These are phyloP conservation scores for Chionodraco myersi DNA, from an alignment of 2,113 vertebrate genomes.

Conservation along the genomic window DNA sequence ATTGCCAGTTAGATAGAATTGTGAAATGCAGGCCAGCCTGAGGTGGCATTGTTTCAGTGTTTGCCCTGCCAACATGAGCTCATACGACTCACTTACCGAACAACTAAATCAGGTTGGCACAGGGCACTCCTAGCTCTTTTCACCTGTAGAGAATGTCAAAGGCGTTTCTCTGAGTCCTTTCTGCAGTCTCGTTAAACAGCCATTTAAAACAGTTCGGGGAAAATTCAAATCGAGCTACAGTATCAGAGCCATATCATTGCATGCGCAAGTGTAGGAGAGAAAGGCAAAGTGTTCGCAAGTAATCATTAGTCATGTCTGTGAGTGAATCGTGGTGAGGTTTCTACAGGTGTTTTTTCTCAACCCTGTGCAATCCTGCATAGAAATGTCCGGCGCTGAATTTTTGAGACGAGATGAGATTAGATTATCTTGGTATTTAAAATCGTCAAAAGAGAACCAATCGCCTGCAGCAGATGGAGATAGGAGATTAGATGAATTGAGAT, in stretches of 20 bases:
- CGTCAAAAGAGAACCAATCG: background rate
- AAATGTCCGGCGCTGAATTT: background rate
- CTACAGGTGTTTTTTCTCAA: conserved; percentile 13
- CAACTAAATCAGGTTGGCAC: background rate
- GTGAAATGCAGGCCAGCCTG: conserved; percentile 19
- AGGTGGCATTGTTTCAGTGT: background rate
- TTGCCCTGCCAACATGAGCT: background rate
- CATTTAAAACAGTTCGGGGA: background rate
- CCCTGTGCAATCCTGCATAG: background rate
- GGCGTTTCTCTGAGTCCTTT: conserved; percentile 2
- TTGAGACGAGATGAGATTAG: conserved; percentile 35
- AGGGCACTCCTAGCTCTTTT: conserved; percentile 40
- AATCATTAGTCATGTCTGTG: conserved; percentile 13
- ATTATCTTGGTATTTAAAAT: conserved; percentile 34
- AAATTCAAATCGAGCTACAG: too few relatives aligned
- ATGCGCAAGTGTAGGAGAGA: background rate
- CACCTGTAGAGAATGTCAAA: conserved; percentile 35
- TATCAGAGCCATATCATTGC: background rate
- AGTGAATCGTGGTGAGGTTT: conserved; percentile 40
- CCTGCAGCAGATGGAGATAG: background rate
- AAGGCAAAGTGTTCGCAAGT: background rate
- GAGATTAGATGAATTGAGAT: conserved; percentile 22
- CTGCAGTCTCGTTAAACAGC: conserved; percentile 20
- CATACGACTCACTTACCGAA: conserved; percentile 27
- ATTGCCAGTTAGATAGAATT: background rate